These are phyloP conservation scores for Cottus gobio DNA, from an alignment of 2,113 vertebrate genomes.

Conservation along the genomic window DNA sequence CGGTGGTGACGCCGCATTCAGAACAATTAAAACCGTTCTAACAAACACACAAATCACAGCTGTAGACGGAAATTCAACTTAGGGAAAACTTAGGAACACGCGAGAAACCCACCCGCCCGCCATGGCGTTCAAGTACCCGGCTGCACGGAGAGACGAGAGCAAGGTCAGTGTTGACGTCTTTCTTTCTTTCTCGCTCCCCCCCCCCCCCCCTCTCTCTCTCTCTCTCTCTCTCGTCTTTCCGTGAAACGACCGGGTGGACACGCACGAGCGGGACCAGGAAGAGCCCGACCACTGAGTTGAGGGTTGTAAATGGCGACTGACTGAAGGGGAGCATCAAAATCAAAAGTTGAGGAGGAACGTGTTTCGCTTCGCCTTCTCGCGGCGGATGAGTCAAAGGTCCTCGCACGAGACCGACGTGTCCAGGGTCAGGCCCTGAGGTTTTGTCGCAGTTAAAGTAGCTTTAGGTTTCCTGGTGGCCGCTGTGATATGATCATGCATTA, in stretches of 20 bases:
- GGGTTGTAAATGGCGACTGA: neutral
- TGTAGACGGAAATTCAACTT: neutral
- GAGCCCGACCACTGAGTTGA: neutral
- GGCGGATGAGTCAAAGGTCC: neutral
- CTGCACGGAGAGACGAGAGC: slow-evolving; percentile 71
- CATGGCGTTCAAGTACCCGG: slow-evolving; percentile 79
- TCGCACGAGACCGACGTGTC: too few species aligned
- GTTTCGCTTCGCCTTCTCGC: neutral
- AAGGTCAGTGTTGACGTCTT: slow-evolving; percentile 70
- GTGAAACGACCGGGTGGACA: neutral
- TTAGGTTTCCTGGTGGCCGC: neutral
- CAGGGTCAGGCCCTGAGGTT: neutral
- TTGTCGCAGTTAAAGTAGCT: neutral
- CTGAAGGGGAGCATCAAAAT: slow-evolving; percentile 5
- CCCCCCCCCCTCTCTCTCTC: neutral
- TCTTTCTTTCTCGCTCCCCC: neutral
- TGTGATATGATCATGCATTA: too few species aligned
- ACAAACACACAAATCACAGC: too few species aligned
- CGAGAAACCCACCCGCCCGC: neutral
- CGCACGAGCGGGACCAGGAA: slow-evolving; percentile 22
- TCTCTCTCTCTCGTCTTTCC: neutral
- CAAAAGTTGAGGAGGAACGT: neutral
- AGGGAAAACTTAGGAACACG: neutral
- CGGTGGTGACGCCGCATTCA: neutral
- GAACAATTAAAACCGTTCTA: neutral